Base-by-base conservation (phyloP, 2,888 invertebrate species). In the Homarus gammarus region DNA sequence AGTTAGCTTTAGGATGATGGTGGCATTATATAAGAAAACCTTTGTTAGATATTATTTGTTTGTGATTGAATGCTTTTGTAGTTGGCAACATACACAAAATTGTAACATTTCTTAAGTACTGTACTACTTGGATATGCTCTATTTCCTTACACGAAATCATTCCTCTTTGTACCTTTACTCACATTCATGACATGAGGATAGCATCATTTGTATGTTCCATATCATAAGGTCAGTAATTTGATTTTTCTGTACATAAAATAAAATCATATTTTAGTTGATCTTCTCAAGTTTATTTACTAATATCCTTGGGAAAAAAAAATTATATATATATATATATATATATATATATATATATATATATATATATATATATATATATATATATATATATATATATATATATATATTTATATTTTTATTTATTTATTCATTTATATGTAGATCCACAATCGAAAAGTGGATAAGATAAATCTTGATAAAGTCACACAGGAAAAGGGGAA, bases 81-180 rank as follows among this genome's bases (percentile, higher is more conserved):
- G 61, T 56, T 81, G 56, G 31, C 36, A 61, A 33, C 38, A 64
- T 40, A 81, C 64, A 64, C 51, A 36, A 38, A 56, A 64, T 36
- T 81, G 56, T 64, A 36, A 81, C n/a, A 56, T 61, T 6, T 12
- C 36, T 64, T 51, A 81, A 64, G 33, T 64, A 81, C n/a, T 36
- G 81, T 36, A 40, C 81, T 36, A 38, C 33, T 56, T n/a, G 22
- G 27, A 36, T 83, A 49, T 70, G 33, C 68, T 68, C 18, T 31
- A 27, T 68, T 44, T 83, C 68, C 44, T 83, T 27, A 83, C 36
- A 83, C 70, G 18, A 10, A 83, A 83, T 68, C 83, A 83, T 83
- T 83, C 83, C 83, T 44, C 61, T 38, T 68, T 70, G 83, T 83
- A 83, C 83, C 83, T 83, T 83, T 44, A 70, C 70, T 44, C 83